Percentiles rank a stretch among this genome's conserved stretches.
phyloP scores from a whole-genome alignment of 2,888 invertebrate species.

The Agrochola lychnidis region DNA sequence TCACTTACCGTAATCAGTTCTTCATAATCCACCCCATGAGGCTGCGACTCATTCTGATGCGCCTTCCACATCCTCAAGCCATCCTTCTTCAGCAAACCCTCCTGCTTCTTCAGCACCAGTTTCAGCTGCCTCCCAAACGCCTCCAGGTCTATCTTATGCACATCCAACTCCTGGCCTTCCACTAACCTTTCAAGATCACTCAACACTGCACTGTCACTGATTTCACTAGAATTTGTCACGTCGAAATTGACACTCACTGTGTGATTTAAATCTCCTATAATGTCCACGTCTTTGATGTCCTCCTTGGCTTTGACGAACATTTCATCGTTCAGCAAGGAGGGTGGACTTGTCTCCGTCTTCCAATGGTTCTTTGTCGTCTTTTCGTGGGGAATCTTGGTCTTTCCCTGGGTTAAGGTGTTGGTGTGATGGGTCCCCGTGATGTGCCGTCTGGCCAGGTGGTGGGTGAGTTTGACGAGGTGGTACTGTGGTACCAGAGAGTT shows the following conservation, averaged over 20 bases:
- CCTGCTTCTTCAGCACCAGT: slow-evolving; percentile 93
- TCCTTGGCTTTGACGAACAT: slow-evolving; percentile 85
- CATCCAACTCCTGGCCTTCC: slow-evolving; percentile 87
- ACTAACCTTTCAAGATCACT: slow-evolving; percentile 80
- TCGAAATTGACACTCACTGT: slow-evolving; percentile 86
- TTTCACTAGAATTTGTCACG: slow-evolving; percentile 85
- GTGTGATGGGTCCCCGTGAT: slow-evolving; percentile 78
- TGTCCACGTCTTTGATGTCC: slow-evolving; percentile 84
- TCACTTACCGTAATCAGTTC: slow-evolving; percentile 93
- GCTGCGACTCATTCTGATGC: slow-evolving; percentile 94
- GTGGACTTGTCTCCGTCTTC: slow-evolving; percentile 80
- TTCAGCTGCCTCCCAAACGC: slow-evolving; percentile 95
- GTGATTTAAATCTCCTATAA: slow-evolving; percentile 85
- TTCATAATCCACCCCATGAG: slow-evolving; percentile 95
- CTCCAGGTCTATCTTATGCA: slow-evolving; percentile 93
- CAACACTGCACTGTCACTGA: slow-evolving; percentile 74
- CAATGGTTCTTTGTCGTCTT: slow-evolving; percentile 77
- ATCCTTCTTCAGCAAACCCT: slow-evolving; percentile 94
- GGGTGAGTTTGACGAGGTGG: slow-evolving; percentile 94
- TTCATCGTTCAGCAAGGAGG: slow-evolving; percentile 85
- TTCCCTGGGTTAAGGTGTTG: slow-evolving; percentile 74
- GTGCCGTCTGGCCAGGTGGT: slow-evolving; percentile 89
- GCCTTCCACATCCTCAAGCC: slow-evolving; percentile 96
- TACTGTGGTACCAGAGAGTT: slow-evolving; percentile 95
- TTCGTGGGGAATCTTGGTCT: slow-evolving; percentile 83